A percentile compares a stretch with the other conserved stretches of the same genome.
These are phyloP conservation scores for Latrodectus geometricus DNA, from an alignment of 1,140 invertebrate genomes.

Conservation along the genomic window DNA sequence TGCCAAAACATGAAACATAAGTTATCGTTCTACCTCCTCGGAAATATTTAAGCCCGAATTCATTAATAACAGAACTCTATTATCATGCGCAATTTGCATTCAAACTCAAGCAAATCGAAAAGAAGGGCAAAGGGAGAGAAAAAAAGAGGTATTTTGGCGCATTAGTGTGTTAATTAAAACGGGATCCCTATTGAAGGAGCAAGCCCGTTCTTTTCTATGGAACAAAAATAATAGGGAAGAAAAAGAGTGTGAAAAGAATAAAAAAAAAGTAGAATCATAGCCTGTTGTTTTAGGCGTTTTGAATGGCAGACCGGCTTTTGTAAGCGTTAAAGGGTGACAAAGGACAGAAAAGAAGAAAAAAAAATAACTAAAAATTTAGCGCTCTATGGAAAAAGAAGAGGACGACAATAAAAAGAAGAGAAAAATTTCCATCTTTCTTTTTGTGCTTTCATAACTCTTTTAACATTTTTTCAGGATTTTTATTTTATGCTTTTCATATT, in stretches of 20 bases:
- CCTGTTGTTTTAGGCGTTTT: slow-evolving; percentile 46
- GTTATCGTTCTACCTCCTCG: not conserved
- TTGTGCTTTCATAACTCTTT: slow-evolving; percentile 52
- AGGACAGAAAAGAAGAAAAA: not conserved
- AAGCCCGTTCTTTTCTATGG: slow-evolving; percentile 16
- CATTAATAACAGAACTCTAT: slow-evolving; percentile 13
- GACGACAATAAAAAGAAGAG: slow-evolving; percentile 34
- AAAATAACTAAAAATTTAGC: slow-evolving; percentile 21
- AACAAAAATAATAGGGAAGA: slow-evolving; percentile 18
- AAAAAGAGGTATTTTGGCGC: slow-evolving; percentile 35
- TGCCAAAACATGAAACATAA: slow-evolving; percentile 10
- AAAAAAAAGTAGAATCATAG: slow-evolving; percentile 6
- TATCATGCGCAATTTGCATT: slow-evolving; percentile 44
- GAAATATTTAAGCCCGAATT: not conserved
- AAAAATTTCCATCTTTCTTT: slow-evolving; percentile 34
- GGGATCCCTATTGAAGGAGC: slow-evolving; percentile 26
- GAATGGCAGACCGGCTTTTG: slow-evolving; percentile 43
- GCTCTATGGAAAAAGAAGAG: slow-evolving; percentile 16
- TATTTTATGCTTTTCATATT: slow-evolving; percentile 40
- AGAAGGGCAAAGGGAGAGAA: not conserved
- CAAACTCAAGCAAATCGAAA: slow-evolving; percentile 28
- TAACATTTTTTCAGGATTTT: slow-evolving; percentile 25
- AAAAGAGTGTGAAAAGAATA: not conserved
- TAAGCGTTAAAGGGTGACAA: slow-evolving; percentile 22
- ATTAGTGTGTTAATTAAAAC: slow-evolving; percentile 51